Evolutionary conservation across 2,888 invertebrate genomes (phyloP).

Genomic region (Patella ulyssiponensis): DNA sequence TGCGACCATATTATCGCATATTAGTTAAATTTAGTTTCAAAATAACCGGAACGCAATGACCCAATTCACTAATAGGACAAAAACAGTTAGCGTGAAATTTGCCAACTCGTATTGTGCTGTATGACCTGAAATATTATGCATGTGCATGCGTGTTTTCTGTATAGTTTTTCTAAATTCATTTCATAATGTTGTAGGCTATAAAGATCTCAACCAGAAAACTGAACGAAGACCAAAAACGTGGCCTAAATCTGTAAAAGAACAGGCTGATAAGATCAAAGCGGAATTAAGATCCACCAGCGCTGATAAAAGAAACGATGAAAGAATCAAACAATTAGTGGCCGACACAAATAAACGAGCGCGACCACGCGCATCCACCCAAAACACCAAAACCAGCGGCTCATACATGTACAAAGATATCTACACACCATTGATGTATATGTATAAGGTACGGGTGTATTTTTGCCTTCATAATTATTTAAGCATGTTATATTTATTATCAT

Average conservation of each 20-base stretch:
- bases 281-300: background rate
- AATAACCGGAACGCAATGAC: too few species aligned
- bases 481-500: too few species aligned
- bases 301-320: background rate
- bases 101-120: too few species aligned
- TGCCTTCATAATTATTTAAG: background rate
- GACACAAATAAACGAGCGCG: background rate
- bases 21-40: too few species aligned
- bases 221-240: conserved; percentile 19
- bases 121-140: too few species aligned
- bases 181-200: too few species aligned
- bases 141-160: too few species aligned
- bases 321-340: background rate
- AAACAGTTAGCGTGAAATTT: too few species aligned
- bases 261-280: background rate
- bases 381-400: background rate
- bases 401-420: background rate
- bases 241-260: conserved; percentile 18
- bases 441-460: conserved; percentile 3
- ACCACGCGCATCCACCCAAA: background rate
- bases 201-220: background rate
- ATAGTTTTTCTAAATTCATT: too few species aligned
- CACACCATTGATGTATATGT: conserved; percentile 11
- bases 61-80: too few species aligned
- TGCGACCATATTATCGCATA: too few species aligned